Base-by-base conservation (phyloP, 2,113 vertebrate genomes). In the Catharus fuscescens region DNA sequence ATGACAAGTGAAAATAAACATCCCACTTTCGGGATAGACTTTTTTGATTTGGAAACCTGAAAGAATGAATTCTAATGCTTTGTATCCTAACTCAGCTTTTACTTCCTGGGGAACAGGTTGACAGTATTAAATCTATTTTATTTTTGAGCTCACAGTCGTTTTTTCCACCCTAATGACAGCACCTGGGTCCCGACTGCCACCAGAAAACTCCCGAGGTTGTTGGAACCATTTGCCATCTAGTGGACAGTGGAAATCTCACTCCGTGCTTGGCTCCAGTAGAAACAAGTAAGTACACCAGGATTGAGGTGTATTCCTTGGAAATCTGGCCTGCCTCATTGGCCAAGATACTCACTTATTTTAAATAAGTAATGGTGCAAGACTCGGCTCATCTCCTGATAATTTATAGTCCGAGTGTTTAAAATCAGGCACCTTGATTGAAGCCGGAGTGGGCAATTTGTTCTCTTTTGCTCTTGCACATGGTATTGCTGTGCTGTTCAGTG, bases 191-290 rank as follows among this genome's bases (percentile, higher is more conserved):
- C 13, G 7, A 1, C 50, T 7, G 18, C 18, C 28, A 0, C 2
- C 8, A 45, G 20, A 23, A 45, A 45, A 32, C 3, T 5, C 18
- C 3, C 18, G 69, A 36, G 53, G 45, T 1, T 64, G 8, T 57
- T 38, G 93, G 14, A 3, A 18, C 31, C 9, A 80, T 80, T 96
- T 91, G 96, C 95, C 96, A 94, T 82, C 96, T 96, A 80, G 94
- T 23, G 95, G 95, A 14, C 48, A 52, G 4, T 5, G 4, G 6
- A 38, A 69, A 61, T 3, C 48, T 11, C 40, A 29, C 29, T 18
- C 4, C 0, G 2, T 32, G n/a, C 44, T 34, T 4, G 12, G 18
- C 48, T 56, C 2, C 1, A 24, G 21, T 0, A 26, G 53, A 23
- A 18, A 31, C n/a, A 12, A 56, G 0, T 5, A 18, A 50, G 1